phyloP scores from a whole-genome alignment of 2,113 vertebrate species.

The Chionodraco myersi region DNA sequence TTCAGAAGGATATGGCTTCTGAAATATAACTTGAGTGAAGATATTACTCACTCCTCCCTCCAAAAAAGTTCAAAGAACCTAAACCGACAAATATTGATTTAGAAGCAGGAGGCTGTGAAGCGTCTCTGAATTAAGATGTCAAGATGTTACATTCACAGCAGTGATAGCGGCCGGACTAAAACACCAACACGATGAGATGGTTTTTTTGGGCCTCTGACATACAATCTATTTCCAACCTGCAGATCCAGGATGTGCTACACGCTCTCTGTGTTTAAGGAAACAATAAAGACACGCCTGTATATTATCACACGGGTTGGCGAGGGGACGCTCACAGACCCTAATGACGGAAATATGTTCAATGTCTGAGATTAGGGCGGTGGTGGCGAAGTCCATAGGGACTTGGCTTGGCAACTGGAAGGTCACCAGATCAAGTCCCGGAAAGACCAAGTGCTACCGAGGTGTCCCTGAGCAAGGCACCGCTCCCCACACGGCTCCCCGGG shows the following conservation, averaged over 20 bases:
- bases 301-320: slow-evolving; percentile 1
- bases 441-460: no score
- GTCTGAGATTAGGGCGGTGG: slow-evolving; percentile 24
- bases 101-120: slow-evolving; percentile 59
- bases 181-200: slow-evolving; percentile 42
- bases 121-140: slow-evolving; percentile 72
- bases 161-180: slow-evolving; percentile 58
- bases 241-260: slow-evolving; percentile 59
- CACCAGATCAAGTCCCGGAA: no score
- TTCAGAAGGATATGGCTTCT: slow-evolving; percentile 57
- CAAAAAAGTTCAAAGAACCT: slow-evolving; percentile 41
- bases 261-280: slow-evolving; percentile 31
- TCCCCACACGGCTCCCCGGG: no score
- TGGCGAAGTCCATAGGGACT: no score
- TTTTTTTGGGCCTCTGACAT: slow-evolving; percentile 45
- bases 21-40: slow-evolving; percentile 53
- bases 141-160: slow-evolving; percentile 75
- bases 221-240: slow-evolving; percentile 65
- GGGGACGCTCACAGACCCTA: slow-evolving; percentile 49
- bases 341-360: slow-evolving; percentile 26
- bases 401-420: no score
- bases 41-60: slow-evolving; percentile 45
- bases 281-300: not conserved
- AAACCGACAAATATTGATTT: slow-evolving; percentile 63
- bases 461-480: no score